Conservation (phyloP, 2,888 invertebrate genomes). For the Ichneumoninae sp. region DNA sequence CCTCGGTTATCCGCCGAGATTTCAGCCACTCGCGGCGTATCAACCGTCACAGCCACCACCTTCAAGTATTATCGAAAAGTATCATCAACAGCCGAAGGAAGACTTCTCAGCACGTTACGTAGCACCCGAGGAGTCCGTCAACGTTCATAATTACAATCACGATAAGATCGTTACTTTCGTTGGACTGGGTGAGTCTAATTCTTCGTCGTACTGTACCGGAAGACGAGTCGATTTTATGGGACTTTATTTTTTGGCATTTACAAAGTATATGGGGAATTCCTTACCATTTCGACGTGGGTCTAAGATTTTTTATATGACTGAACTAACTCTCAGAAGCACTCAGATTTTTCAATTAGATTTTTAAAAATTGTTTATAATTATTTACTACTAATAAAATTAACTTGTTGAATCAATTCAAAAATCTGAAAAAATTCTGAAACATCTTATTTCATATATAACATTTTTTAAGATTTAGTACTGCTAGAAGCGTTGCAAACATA, state of each 20-base stretch:
- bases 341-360: too few relatives aligned
- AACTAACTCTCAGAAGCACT: too few relatives aligned
- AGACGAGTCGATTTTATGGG: background rate
- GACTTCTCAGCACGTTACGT: conserved; percentile 84
- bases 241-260: background rate
- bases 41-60: conserved; percentile 67
- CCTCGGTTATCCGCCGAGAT: conserved; percentile 76
- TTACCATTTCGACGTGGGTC: too few relatives aligned
- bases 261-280: too few relatives aligned
- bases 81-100: conserved; percentile 81
- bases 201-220: background rate
- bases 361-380: too few relatives aligned
- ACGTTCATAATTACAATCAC: conserved; percentile 85
- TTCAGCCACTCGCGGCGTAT: conserved; percentile 70
- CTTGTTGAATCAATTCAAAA: too few relatives aligned
- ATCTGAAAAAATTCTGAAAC: too few relatives aligned
- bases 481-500: background rate
- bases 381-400: too few relatives aligned
- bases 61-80: conserved; percentile 78
- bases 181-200: conserved; percentile 86
- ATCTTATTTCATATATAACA: too few relatives aligned
- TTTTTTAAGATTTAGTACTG: too few relatives aligned
- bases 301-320: too few relatives aligned
- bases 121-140: conserved; percentile 82
- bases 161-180: conserved; percentile 88